Base-by-base conservation (phyloP, 2,113 vertebrate genomes). In the Oncorhynchus mykiss region DNA sequence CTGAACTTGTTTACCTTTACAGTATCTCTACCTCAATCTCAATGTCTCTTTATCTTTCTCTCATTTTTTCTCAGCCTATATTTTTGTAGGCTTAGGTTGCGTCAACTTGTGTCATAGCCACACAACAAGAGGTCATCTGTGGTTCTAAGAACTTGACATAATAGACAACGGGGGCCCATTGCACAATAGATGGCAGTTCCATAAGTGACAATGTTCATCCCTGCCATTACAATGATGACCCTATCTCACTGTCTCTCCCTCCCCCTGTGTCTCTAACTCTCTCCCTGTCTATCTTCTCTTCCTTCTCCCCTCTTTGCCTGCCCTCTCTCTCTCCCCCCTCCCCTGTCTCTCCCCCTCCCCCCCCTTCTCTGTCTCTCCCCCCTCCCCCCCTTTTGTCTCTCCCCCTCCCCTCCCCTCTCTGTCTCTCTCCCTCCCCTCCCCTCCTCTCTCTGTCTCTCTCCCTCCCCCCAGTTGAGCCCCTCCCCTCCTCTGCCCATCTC, bases 401-500 rank as follows among this genome's bases (percentile, higher is more conserved):
- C 73, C 93, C 95, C 24, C 77, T 94, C 31, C 25, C 31, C 25
- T 27, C 25, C 25, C 29, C 4, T 5, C 1, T 27, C 25, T 27
- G 2, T 27, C 25, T 25, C 2, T 27, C 2, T 5, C 25, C 25
- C 31, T 2, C 48, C 92, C 93, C 0, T 90, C 89, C 69, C 78
- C 93, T 57, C 82, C 73, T 51, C 91, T 91, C 45, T 92, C 62
- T 12, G 82, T 86, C 84, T 87, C 94, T 49, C 4, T 1, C 4
- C 31, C 4, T 4, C 4, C 27, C 27, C 27, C n/a, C 91, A 92
- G 92, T 3, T 91, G 76, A 89, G 86, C 48, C 92, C 93, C 0
- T 90, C 89, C 69, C 80, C 93, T 60, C 82, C 73, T 54, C 91
- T 91, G 45, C 93, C 62, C 14, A 83, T 86, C 84, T 87, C 94